Evolutionary conservation across 53 echinoderm and acorn worm genomes (phyloP).

Genomic region (Zoroaster sp.): DNA sequence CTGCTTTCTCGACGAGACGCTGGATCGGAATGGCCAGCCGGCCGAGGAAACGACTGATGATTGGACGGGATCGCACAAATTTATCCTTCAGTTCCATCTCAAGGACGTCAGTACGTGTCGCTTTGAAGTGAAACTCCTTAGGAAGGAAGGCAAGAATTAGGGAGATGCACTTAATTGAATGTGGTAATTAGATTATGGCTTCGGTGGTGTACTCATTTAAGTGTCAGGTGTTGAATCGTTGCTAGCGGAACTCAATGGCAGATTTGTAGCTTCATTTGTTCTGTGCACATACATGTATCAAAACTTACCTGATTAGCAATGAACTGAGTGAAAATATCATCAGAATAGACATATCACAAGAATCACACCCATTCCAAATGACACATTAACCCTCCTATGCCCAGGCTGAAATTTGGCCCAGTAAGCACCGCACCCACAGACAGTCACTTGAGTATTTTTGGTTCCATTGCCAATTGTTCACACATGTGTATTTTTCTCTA

Average conservation of each 20-base stretch:
- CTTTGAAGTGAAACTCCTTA: constrained; percentile 91
- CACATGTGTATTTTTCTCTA: too few relatives aligned
- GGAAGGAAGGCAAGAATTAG: constrained; percentile 43
- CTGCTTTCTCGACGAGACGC: constrained; percentile 89
- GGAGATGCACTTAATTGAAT: constrained; percentile 49
- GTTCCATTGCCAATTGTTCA: too few relatives aligned
- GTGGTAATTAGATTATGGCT: constrained; percentile 36
- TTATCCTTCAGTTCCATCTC: constrained; percentile 99
- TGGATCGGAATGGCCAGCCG: constrained; percentile 93
- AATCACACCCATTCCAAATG: too few relatives aligned
- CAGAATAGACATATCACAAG: too few relatives aligned
- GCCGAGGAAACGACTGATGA: constrained; percentile 97
- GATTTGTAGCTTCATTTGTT: neutral
- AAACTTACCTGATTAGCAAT: too few relatives aligned
- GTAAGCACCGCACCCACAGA: too few relatives aligned
- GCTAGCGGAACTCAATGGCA: constrained; percentile 11
- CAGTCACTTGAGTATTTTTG: too few relatives aligned
- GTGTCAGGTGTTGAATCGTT: neutral
- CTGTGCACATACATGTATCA: neutral
- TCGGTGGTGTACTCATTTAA: neutral
- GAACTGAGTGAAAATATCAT: too few relatives aligned
- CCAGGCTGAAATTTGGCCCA: too few relatives aligned
- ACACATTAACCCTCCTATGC: too few relatives aligned
- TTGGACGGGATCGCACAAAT: constrained; percentile 89
- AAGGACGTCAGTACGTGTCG: constrained; percentile 83